Evolutionary conservation across 2,797 vertebrate species (phyloP), one percentile per base, ranked within the genome.

Genomic region (Sebastes kiyomatsui): DNA sequence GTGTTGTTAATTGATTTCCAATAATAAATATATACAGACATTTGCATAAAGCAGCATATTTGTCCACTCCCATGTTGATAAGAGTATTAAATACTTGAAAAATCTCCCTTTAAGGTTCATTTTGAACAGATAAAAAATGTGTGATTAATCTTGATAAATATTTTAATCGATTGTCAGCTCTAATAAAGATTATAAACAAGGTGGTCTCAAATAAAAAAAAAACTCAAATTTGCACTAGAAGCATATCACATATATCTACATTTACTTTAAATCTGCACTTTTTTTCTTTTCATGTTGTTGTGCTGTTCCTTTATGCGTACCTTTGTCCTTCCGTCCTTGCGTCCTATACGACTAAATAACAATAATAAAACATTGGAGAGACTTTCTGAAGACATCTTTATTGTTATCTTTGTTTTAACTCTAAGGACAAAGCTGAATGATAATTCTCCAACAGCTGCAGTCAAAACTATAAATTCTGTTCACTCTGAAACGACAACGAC

Each of bases 401-500:
- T 23, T 56, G 8, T 61, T 72, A 59, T 81, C 68, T 23, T 64
- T 46, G 4, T 23, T 23, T 60, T 14, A 33, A 71, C 33, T 27
- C 18, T 0, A 71, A 20, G 18, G 0, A 49, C 33, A 58, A 30
- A 38, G 23, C 23, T 52, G 18, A 61, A 38, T 13, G 14, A 66
- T 18, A 3, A 30, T 54, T 74, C 56, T 61, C 70, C 14, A 42
- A 6, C 35, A 68, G 20, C 11, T 62, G 5, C 4, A 10, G 20
- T 38, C 8, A 14, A 23, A 79, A 65, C 42, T 3, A 28, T 4
- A 32, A 56, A 28, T 33, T 0, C 5, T 5, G 27, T 25, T 69
- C 56, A 18, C 65, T 56, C 42, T 73, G 49, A 69, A 58, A 25
- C 54, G 4, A 55, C 56, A 72, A 18, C 46, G 60, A 66, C n/a